Percentiles rank a stretch among this genome's conserved stretches.
Evolutionary conservation across 2,888 invertebrate species (phyloP).

Genomic region (Idaea biselata): DNA sequence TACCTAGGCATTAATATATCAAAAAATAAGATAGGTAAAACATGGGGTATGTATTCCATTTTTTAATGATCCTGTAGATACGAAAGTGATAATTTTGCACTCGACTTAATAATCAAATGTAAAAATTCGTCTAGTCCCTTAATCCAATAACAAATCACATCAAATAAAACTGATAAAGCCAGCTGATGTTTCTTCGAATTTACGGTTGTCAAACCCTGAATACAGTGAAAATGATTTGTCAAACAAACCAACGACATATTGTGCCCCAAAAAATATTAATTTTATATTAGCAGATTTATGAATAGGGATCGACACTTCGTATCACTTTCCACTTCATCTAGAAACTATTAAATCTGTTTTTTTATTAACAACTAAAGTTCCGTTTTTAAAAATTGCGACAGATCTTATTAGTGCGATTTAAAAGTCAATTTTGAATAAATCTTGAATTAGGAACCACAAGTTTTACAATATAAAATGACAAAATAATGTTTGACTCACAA

Average conservation of each 20-base stretch:
- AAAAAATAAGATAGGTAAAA: too few relatives aligned
- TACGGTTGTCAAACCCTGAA: slow-evolving; percentile 44
- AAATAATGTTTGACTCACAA: not conserved
- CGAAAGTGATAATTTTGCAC: too few relatives aligned
- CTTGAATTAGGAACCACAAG: not conserved
- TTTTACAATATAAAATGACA: not conserved
- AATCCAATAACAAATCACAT: not conserved
- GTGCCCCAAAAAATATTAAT: slow-evolving; percentile 58
- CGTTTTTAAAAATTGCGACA: slow-evolving; percentile 14
- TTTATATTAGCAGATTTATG: slow-evolving; percentile 70
- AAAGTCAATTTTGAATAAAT: slow-evolving; percentile 26
- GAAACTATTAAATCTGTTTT: slow-evolving; percentile 54
- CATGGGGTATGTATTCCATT: too few relatives aligned
- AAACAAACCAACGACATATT: slow-evolving; percentile 42
- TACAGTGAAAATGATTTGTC: slow-evolving; percentile 52
- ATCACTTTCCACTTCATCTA: slow-evolving; percentile 78
- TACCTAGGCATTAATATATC: too few relatives aligned
- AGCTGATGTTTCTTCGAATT: slow-evolving; percentile 31
- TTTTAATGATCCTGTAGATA: too few relatives aligned
- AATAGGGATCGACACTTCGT: slow-evolving; percentile 75
- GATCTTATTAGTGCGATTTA: slow-evolving; percentile 18
- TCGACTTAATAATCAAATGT: too few relatives aligned
- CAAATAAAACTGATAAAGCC: not conserved
- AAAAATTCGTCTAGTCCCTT: not conserved
- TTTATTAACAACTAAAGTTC: slow-evolving; percentile 31